Evolutionary conservation across 1,140 invertebrate species (phyloP), one percentile per base, ranked within the genome.

Genomic region (Conus ventricosus): DNA sequence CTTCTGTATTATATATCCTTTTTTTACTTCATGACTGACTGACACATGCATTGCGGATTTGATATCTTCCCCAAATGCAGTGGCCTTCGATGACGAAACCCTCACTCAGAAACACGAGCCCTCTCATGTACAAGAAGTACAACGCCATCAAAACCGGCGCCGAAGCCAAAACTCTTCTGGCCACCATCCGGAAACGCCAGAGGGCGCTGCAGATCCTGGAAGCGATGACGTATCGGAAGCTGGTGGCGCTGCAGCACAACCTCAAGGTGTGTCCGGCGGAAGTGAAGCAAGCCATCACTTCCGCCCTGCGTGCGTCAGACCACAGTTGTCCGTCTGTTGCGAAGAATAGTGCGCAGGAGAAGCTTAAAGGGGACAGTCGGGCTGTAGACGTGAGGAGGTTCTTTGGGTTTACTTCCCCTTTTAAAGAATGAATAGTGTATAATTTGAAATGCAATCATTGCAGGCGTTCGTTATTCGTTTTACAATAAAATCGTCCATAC

Each of bases 71-170:
- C 75, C 75, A 25, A 39, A 83, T 84, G 51, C 81, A 91, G 90
- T 89, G 20, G 84, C 75, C 0, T 84, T 82, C 5, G 88, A 81
- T 8, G 88, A 78, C 17, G 91, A 91, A 51, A 76, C 23, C 8
- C 86, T 88, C 55, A 84, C 84, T 5, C 87, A 75, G 53, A 89
- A 89, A 78, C 85, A 84, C 82, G 91, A 90, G 67, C 88, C 89
- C 4, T n/a, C 54, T 87, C 55, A 84, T 90, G 63, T 91, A 89
- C 87, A 90, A 89, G 87, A 89, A 89, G 76, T 91, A 89, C 85
- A n/a, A n/a, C 53, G 76, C 85, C 84, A 55, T 87, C 51, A 90
- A 89, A 67, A 87, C 88, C 5, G 75, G 53, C 20, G 17, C 87
- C 6, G 91, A 91, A 20, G 89, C 91, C 75, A 88, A 87, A n/a